Evolutionary conservation across 2,113 vertebrate species (phyloP), one percentile per base, ranked within the genome.

Genomic region (Gopherus evgoodei): DNA sequence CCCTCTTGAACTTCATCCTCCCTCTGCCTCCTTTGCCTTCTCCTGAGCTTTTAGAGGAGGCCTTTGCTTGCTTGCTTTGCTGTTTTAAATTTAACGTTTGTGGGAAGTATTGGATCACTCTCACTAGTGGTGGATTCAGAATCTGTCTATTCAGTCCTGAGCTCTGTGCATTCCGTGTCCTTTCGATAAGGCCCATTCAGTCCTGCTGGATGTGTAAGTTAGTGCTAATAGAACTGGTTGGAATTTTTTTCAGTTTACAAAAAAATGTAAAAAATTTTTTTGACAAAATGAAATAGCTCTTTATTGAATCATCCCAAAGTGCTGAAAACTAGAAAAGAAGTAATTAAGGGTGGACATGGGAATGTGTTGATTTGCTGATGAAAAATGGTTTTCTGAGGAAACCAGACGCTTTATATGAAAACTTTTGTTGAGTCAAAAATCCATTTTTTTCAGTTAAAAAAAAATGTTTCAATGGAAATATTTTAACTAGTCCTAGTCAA

Each of bases 1-100:
- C 38, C 85, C 94, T 25, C 65, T 93, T 88, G 86, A 93, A 83
- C 95, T 94, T 95, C 49, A 91, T 47, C 14, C 76, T 88, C 42
- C 13, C 1, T 78, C 59, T 89, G 42, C 44, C 52, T 81, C 59
- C 82, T 53, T 91, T 91, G 81, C 42, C 47, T 9, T 72, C 95
- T 22, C 44, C 53, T 52, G 42, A 4, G 4, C 2, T 78, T 96
- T 91, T 69, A 50, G 89, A 88, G 52, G 44, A 81, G 38, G 53
- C 80, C 44, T 95, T 47, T 79, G 65, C 87, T 90, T 56, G 44
- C 29, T 94, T 96, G 53, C 53, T 88, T 92, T 75, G 11, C 0
- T 0, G 35, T 90, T 72, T 86, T 65, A 91, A 95, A 92, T 88
- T 24, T 9, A 84, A 53, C 9, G 31, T 16, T 19, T n/a, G 62